Evolutionary conservation across 2,113 vertebrate genomes (phyloP), one percentile per base, ranked within the genome.

Genomic region (Labeo rohita): DNA sequence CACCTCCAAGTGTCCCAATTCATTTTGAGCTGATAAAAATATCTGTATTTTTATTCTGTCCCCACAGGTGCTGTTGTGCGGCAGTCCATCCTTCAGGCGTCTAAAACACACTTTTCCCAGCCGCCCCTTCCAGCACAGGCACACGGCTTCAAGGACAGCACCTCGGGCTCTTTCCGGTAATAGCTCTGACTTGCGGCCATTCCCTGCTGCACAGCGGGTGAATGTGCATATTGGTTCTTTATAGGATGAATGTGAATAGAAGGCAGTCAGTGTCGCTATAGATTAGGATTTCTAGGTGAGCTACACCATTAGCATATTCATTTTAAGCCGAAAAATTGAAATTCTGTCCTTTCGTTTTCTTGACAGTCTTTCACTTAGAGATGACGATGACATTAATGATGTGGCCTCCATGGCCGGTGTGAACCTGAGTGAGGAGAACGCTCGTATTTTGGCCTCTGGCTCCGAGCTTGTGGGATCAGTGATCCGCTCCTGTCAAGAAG

Each of bases 361-460:
- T 87, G 6, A 86, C 15, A 12, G 75, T 34, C 72, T 7, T 10
- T 59, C 8, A 13, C 49, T 77, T 87, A 99, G 97, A 92, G 96
- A 98, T 47, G 97, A 99, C 86, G 97, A 99, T 90, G 97, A 99
- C 87, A 95, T 99, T 83, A 99, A 98, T 88, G 98, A 99, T 87
- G 98, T 99, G 76, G 94, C 98, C 83, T 98, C 95, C 87, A 98
- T 99, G 98, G 98, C 98, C 56, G 98, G 97, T 0, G 95, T 99
- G 89, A 98, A 93, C 91, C 92, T 99, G 79, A 95, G 8, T 0
- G 98, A 99, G 92, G 98, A 99, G 91, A 97, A 92, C 0, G 95
- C 94, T 0, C 94, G 92, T 87, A 97, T 97, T 92, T 92, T 98
- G 87, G 93, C 95, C 83, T 87, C 94, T 49, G 92, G 93, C 85